Evolutionary conservation across 2,113 vertebrate species (phyloP).

Genomic region (Elachura formosa): DNA sequence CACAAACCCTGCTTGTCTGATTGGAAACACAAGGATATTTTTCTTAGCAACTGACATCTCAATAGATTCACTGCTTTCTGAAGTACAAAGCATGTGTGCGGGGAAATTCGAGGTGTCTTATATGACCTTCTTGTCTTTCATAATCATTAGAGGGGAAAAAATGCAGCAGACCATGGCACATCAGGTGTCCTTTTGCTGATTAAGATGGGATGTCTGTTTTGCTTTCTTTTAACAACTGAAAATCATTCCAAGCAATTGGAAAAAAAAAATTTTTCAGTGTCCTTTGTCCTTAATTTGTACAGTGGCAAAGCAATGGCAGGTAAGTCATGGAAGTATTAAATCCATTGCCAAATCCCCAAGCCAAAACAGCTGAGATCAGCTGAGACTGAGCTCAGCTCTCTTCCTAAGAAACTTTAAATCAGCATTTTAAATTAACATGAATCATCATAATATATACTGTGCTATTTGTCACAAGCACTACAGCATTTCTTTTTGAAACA

Average conservation of each 20-base stretch:
- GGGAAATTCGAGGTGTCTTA: not conserved
- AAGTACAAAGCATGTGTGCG: conserved; percentile 9
- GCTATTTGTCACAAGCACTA: not conserved
- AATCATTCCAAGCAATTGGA: not conserved
- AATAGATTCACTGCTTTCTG: not conserved
- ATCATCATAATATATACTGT: not conserved
- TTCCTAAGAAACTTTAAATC: not conserved
- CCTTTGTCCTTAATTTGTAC: not conserved
- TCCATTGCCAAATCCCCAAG: not conserved
- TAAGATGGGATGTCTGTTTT: not conserved
- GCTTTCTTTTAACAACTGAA: not conserved
- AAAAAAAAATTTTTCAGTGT: not conserved
- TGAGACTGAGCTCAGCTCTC: not conserved
- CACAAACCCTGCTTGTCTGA: not conserved
- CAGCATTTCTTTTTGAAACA: not conserved
- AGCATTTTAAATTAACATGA: not conserved
- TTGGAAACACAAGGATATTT: conserved; percentile 7
- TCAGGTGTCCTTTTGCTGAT: conserved; percentile 1
- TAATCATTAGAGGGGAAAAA: not conserved
- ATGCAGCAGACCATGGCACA: not conserved
- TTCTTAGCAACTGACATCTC: conserved; percentile 21
- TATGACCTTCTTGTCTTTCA: conserved; percentile 1
- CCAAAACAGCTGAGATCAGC: not conserved
- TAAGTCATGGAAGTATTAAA: not conserved
- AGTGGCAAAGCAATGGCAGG: not conserved